Evolutionary conservation across 1,140 invertebrate genomes (phyloP), one percentile per base, ranked within the genome.

Genomic region (Hermetia illucens): DNA sequence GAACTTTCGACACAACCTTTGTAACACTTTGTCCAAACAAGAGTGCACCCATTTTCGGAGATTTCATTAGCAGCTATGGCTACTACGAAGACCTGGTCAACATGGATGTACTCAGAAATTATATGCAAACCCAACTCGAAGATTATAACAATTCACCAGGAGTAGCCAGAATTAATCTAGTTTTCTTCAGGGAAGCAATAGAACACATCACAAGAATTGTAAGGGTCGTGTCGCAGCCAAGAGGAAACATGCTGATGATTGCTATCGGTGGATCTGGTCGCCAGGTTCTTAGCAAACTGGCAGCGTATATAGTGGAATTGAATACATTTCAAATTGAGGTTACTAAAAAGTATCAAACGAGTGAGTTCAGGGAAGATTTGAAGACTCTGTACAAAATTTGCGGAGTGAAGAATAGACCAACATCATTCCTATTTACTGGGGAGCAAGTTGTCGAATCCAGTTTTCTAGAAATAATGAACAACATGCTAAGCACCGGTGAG

Each of bases 381-480:
- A 89, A 89, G 67, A 69, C 61, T 8, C 55, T 90, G 9, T 89
- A 87, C 53, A 68, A 59, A 15, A 53, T 66, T 33, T 72, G 75
- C 9, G 84, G 84, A 4, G 74, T 87, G 15, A 77, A 83, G 42
- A 70, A 75, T 34, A 82, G 79, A 55, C 63, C 72, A 27, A 79
- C 77, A 1, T 73, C 75, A 19, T 90, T 90, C 61, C 68, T 89
- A 18, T 87, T 89, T 62, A 78, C 74, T 58, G 84, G 88, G 55
- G 82, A 77, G 9, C 84, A 83, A 55, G 77, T 88, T 34, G 74
- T 73, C 0, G 79, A 85, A 21, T 80, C 87, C 51, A 69, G 74
- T 25, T 89, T 89, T 57, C 67, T 88, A n/a, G 84, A 90, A 63
- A 79, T 88, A 41, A 74, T 90, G 18, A 90, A 87, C 58, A 88